A percentile compares a stretch with the other conserved stretches of the same genome.
phyloP scores from a whole-genome alignment of 2,888 invertebrate genomes.

The Zhuqinia jingwanae region DNA sequence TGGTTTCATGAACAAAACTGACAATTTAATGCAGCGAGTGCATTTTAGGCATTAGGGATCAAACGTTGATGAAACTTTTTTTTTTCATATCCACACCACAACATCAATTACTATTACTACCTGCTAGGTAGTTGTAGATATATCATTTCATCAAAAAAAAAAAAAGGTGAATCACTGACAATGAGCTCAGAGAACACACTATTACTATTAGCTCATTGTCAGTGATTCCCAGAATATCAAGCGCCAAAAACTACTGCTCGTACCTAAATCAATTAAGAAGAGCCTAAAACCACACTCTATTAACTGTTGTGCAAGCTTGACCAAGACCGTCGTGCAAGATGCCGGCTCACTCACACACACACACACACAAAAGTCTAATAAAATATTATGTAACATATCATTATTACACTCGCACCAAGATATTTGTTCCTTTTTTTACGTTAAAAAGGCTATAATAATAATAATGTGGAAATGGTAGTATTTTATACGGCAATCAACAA shows the following conservation, averaged over 20 bases:
- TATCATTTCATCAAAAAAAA: background rate
- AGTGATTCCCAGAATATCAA: background rate
- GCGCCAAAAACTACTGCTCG: background rate
- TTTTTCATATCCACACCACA: too few relatives aligned
- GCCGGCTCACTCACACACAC: conserved; percentile 36
- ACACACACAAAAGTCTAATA: conserved; percentile 17
- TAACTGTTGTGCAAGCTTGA: conserved; percentile 16
- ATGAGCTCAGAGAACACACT: too few relatives aligned
- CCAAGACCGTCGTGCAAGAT: conserved; percentile 57
- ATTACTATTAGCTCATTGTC: background rate
- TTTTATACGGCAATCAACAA: background rate
- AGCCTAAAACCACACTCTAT: conserved; percentile 30
- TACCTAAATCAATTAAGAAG: conserved; percentile 22
- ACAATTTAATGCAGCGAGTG: too few relatives aligned
- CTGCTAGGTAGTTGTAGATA: too few relatives aligned
- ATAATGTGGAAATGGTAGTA: background rate
- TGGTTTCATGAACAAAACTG: too few relatives aligned
- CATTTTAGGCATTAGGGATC: too few relatives aligned
- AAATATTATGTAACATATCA: background rate
- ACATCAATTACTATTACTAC: too few relatives aligned
- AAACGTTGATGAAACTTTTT: too few relatives aligned
- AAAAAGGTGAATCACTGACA: background rate
- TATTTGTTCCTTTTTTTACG: background rate
- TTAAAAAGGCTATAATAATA: too few relatives aligned
- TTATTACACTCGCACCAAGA: background rate